Evolutionary conservation across 2,797 vertebrate species (phyloP).

Genomic region (Ceyx erithaca): DNA sequence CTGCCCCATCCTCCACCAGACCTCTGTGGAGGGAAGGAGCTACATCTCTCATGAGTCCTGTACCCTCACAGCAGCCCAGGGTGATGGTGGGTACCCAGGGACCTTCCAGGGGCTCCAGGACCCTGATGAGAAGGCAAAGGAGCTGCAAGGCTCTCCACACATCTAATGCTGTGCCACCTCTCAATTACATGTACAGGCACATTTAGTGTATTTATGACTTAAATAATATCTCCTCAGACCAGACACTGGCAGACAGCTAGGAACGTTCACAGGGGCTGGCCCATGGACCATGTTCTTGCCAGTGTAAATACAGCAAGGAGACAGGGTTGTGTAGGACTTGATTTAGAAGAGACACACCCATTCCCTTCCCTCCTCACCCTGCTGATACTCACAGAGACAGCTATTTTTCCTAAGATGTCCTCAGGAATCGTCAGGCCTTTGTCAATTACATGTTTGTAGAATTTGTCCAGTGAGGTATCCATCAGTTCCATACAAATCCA

Average conservation of each 20-base stretch:
- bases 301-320: not conserved
- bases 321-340: not conserved
- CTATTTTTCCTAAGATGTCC: slow-evolving; percentile 98
- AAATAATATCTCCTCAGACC: not conserved
- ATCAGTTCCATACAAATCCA: slow-evolving; percentile 99
- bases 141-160: not conserved
- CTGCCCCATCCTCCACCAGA: not conserved
- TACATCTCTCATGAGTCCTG: not conserved
- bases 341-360: not conserved
- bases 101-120: not conserved
- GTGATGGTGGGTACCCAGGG: not conserved
- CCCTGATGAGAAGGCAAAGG: not conserved
- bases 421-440: slow-evolving; percentile 94
- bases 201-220: not conserved
- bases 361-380: not conserved
- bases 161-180: rapidly evolving
- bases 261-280: not conserved
- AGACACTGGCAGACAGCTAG: not conserved
- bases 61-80: not conserved
- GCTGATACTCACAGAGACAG: slow-evolving; percentile 89
- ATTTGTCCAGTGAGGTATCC: slow-evolving; percentile 99
- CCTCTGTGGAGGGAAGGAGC: not conserved
- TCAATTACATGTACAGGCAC: rapidly evolving
- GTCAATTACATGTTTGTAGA: slow-evolving; percentile 97
- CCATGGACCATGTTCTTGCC: not conserved